Evolutionary conservation across 2,797 vertebrate species (phyloP), one percentile per base, ranked within the genome.

Genomic region (Hapalemur alaotrensis): DNA sequence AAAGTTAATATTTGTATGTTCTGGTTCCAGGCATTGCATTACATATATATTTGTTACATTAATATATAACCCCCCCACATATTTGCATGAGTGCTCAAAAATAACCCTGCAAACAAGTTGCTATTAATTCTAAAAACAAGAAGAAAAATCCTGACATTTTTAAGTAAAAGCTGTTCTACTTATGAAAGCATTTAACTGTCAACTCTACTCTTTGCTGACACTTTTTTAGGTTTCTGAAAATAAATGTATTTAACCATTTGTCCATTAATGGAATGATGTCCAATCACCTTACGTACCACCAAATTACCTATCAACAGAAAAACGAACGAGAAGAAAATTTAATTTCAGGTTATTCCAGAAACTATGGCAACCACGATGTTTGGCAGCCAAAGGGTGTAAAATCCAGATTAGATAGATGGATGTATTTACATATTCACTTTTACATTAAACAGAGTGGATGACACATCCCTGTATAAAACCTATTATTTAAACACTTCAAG

Each of bases 401-500:
- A 95, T 86, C 89, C n/a, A 96, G 96, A 97, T 97, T 98, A 94
- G 95, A 98, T 98, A 97, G 97, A 98, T 85, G 92, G 95, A 97
- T 98, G 83, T 95, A 98, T 98, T 98, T 98, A 98, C 98, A 98
- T 98, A 98, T 98, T 99, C 98, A 98, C 96, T 98, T 98, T 97
- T 98, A 98, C 97, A 98, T 98, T 98, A 99, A 98, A 98, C 98
- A 98, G 82, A 97, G 98, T 97, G 70, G 98, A 98, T 98, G 98
- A 98, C 98, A 98, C 96, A 97, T 98, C 94, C 97, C 97, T 97
- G 98, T 98, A 98, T 98, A 98, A 99, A 98, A 98, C 98, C 98
- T 98, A 98, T 98, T 98, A 98, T 98, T 98, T 98, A 98, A 99
- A 98, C 97, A 98, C 98, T 98, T 98, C 98, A 98, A 98, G 95